These are phyloP conservation scores for Xanthia icteritia DNA, from an alignment of 2,888 invertebrate genomes.

Conservation along the genomic window DNA sequence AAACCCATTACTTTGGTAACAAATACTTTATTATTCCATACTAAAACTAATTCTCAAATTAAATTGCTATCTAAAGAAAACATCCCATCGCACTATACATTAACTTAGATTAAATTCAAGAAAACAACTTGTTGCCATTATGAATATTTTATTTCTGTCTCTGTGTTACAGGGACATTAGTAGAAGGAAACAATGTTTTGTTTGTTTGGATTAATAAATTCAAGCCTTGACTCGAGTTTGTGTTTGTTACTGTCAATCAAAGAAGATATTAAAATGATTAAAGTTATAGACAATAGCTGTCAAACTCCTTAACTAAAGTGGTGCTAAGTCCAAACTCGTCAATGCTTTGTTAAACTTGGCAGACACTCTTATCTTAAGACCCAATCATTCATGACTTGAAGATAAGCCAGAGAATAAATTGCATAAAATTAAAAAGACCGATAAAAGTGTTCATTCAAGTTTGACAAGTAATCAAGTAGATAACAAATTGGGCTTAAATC, in stretches of 20 bases:
- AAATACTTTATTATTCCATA: slow-evolving; percentile 13
- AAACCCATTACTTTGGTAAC: slow-evolving; percentile 1
- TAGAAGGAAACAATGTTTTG: background rate
- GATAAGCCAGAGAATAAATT: slow-evolving; percentile 43
- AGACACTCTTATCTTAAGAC: slow-evolving; percentile 36
- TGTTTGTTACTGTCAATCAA: slow-evolving; percentile 33
- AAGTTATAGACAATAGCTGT: slow-evolving; percentile 26
- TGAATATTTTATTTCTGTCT: slow-evolving; percentile 49
- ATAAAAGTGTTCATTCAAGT: slow-evolving; percentile 5
- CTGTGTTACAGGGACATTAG: slow-evolving; percentile 9
- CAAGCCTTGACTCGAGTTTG: background rate
- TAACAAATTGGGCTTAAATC: slow-evolving; percentile 24
- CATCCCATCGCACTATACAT: slow-evolving; percentile 25
- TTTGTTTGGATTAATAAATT: slow-evolving; percentile 5
- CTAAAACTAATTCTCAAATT: slow-evolving; percentile 31
- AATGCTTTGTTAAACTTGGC: slow-evolving; percentile 25
- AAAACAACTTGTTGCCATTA: slow-evolving; percentile 32
- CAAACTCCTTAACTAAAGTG: slow-evolving; percentile 34
- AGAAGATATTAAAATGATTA: slow-evolving; percentile 23
- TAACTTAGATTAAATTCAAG: slow-evolving; percentile 42
- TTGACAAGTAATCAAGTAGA: slow-evolving; percentile 35
- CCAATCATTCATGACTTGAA: slow-evolving; percentile 41
- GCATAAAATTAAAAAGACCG: slow-evolving; percentile 33
- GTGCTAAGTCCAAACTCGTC: slow-evolving; percentile 18
- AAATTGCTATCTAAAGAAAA: slow-evolving; percentile 36